phyloP scores from a whole-genome alignment of 1,140 invertebrate genomes.

The Drosophila carrolli region DNA sequence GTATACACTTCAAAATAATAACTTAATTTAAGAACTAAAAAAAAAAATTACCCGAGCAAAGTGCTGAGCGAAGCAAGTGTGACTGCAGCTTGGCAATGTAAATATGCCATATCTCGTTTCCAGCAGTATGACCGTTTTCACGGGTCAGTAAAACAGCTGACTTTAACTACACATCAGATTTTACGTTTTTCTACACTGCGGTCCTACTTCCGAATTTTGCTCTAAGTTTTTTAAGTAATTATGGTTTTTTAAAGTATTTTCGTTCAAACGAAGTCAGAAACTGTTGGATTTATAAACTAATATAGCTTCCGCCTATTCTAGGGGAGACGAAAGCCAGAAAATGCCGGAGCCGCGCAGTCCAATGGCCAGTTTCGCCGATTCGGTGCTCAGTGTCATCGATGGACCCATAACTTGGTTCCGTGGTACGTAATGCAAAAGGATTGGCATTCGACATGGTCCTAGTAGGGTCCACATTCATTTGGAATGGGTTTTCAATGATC shows the following conservation, averaged over 20 bases:
- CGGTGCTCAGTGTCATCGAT: constrained; percentile 86
- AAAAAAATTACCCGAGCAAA: constrained; percentile 66
- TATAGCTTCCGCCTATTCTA: constrained; percentile 3
- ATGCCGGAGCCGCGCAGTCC: constrained; percentile 83
- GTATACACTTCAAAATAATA: constrained; percentile 13
- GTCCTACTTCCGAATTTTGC: constrained; percentile 19
- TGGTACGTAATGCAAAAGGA: constrained; percentile 84
- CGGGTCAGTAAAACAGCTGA: not conserved
- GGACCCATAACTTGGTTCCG: constrained; percentile 88
- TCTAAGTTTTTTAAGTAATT: constrained; percentile 27
- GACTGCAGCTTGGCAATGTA: not conserved
- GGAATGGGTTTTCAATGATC: too few relatives aligned
- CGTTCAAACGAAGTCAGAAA: not conserved
- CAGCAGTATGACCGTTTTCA: not conserved
- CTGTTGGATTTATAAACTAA: not conserved
- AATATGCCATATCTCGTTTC: not conserved
- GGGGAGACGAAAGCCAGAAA: constrained; percentile 31
- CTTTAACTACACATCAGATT: not conserved
- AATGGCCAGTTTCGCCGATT: constrained; percentile 85
- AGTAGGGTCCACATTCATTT: too few relatives aligned
- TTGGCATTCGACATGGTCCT: not conserved
- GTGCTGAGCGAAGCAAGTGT: constrained; percentile 11
- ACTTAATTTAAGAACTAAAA: constrained; percentile 23
- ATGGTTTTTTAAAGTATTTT: constrained; percentile 3
- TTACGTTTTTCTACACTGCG: constrained; percentile 3